Base-by-base conservation (phyloP, 1,140 invertebrate genomes). In the Fopius arisanus region DNA sequence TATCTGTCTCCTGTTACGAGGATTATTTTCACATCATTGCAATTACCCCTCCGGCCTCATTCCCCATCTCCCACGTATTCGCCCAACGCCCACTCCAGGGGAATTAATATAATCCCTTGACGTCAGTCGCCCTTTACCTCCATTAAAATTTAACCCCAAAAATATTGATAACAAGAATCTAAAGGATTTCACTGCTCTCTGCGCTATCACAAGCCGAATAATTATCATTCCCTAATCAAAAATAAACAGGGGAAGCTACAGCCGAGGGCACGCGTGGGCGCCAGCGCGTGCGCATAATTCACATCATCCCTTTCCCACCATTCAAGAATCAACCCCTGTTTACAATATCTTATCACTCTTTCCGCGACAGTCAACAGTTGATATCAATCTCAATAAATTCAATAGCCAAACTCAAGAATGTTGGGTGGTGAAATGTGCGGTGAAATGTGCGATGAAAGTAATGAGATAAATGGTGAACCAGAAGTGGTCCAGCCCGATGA, bases 271-370 rank as follows among this genome's bases (percentile, higher is more conserved):
- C 74, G 80, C 79, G 80, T 81, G 79, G 78, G 79, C 71, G 29
- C 37, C 73, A 77, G 73, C 80, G 79, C 81, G 54, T 83, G 84
- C 85, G 85, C 83, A 77, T 48, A 76, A 48, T 43, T 71, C 31
- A 28, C 68, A 3, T 51, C 65, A 14, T 67, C 76, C 78, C 75
- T 75, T 75, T 79, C 82, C 76, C 81, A 81, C 79, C 80, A 80
- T 84, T 79, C 78, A 83, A 82, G 82, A 79, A 81, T 81, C 83
- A 83, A 80, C 81, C 77, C 72, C 75, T 74, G 66, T 66, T 16
- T 19, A 48, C 16, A 14, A 19, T 59, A 67, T 65, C 79, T 77
- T 71, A 73, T 77, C 74, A 76, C 70, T 62, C n/a, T 59, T 33
- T 31, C 33, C 9, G 1, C 33, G 33, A 3, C 6, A 68, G 31